Evolutionary conservation across 1,140 invertebrate genomes (phyloP), one percentile per base, ranked within the genome.

Genomic region (Tyrophagus putrescentiae): DNA sequence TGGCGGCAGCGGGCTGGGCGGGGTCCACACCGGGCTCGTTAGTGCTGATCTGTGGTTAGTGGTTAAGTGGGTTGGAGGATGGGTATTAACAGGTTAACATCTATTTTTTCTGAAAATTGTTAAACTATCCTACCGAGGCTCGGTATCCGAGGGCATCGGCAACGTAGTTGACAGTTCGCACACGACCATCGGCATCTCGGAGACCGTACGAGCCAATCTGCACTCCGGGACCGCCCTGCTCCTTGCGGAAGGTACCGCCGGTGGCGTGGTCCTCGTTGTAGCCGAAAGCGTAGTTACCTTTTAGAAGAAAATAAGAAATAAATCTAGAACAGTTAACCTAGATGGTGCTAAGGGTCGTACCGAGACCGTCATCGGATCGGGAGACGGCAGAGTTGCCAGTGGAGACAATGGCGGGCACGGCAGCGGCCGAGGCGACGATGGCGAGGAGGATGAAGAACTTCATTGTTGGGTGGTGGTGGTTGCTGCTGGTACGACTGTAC

Each of bases 121-220:
- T n/a, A n/a, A n/a, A n/a, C n/a, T n/a, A n/a, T n/a, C n/a, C n/a
- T n/a, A n/a, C 61, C 23, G 62, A 63, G 39, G 64, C 68, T 5
- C 66, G 65, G 62, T 67, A 70, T 18, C 68, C 67, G 44, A 57
- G 64, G 33, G 61, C 64, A 56, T 70, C 69, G 33, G 69, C 69
- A 44, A 70, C 45, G 58, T 70, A 70, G 62, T 69, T 68, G 16
- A 70, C 69, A 39, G 64, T 65, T 29, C 68, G 60, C 16, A 65
- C 45, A 32, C 67, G 57, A 4, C 68, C 68, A 60, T 68, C 68
- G 54, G 65, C 62, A 57, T 68, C 68, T 33, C 65, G 53, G 5
- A 68, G 56, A 13, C 65, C 65, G 21, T 68, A 68, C 16, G 66
- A 67, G 5, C 68, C 68, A 23, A 65, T 61, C 23, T 67, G 65